Conservation (phyloP, 2,113 vertebrate genomes). For the Isichthys henryi region DNA sequence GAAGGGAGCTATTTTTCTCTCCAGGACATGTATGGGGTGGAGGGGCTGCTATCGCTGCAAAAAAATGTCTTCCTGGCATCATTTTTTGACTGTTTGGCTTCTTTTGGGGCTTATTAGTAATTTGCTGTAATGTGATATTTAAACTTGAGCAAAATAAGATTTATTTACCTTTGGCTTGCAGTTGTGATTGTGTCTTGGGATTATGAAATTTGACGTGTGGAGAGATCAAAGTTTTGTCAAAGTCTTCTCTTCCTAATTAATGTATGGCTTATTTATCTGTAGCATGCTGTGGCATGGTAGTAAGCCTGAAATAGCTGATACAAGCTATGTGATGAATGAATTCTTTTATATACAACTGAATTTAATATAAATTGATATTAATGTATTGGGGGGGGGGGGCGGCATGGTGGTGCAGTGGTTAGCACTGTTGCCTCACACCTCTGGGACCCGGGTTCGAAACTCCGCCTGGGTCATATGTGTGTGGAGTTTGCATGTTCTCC, state of each 20-base stretch:
- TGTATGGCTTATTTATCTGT: background rate
- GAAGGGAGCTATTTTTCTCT: background rate
- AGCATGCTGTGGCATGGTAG: background rate
- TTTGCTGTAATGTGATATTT: background rate
- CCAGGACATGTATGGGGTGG: background rate
- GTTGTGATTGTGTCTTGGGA: background rate
- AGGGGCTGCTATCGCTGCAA: background rate
- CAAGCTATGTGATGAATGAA: background rate
- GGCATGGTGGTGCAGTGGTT: no score
- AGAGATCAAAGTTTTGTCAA: background rate
- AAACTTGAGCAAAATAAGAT: background rate
- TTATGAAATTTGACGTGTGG: background rate
- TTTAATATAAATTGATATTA: background rate
- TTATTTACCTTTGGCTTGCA: background rate
- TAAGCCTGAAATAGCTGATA: background rate
- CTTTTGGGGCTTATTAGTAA: background rate
- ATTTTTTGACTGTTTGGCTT: background rate
- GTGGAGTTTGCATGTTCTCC: no score
- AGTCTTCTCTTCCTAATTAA: background rate
- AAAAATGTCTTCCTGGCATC: background rate
- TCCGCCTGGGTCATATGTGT: no score
- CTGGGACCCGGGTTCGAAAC: no score
- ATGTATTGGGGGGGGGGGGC: no score
- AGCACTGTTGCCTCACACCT: no score
- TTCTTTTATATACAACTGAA: background rate